Evolutionary conservation across 2,888 invertebrate genomes (phyloP).

Genomic region (Nephrotoma appendiculata): DNA sequence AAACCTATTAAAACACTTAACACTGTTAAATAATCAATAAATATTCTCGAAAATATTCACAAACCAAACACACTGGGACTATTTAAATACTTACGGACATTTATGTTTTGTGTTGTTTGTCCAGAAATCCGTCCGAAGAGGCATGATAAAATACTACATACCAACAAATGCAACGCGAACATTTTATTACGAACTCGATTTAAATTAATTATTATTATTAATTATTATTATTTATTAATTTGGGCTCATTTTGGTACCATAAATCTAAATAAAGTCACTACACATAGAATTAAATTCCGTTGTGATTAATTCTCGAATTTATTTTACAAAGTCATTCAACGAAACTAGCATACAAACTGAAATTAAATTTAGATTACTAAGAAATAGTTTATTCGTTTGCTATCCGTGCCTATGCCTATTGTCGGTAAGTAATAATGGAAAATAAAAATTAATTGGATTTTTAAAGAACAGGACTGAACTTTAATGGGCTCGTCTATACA

Average conservation of each 20-base stretch:
- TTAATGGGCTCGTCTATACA: too few relatives aligned
- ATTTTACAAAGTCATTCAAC: background rate
- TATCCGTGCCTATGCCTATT: background rate
- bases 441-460: background rate
- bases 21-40: background rate
- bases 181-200: background rate
- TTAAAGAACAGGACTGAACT: background rate
- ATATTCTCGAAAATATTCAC: background rate
- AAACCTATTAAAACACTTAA: background rate
- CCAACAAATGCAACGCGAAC: background rate
- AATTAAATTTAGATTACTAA: background rate
- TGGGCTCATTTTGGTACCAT: too few relatives aligned
- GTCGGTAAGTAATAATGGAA: background rate
- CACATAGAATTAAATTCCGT: background rate
- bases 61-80: background rate
- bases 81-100: background rate
- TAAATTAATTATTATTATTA: background rate
- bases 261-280: too few relatives aligned
- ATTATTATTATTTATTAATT: background rate
- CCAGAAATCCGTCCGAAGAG: background rate
- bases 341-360: background rate
- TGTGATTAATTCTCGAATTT: background rate
- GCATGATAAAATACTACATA: background rate
- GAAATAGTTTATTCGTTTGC: background rate
- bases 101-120: background rate